Conservation (phyloP, 2,113 vertebrate genomes). For the Corythornis vintsioides region DNA sequence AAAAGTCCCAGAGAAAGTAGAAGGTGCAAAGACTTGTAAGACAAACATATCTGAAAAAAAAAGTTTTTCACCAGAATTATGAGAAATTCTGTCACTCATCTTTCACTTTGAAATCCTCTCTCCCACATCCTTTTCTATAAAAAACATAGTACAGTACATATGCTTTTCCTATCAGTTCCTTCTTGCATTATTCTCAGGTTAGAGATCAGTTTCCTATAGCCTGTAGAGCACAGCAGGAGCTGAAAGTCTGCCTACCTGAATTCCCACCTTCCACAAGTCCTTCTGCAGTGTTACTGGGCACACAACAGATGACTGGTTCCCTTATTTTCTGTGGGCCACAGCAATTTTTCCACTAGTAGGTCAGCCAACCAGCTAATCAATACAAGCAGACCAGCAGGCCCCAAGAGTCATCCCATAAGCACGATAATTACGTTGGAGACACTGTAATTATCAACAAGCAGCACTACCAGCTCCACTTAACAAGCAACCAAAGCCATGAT, state of each 20-base stretch:
- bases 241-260: neutral
- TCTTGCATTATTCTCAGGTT: neutral
- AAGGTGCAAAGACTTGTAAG: neutral
- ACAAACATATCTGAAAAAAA: neutral
- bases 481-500: neutral
- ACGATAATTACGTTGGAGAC: slow-evolving; percentile 18
- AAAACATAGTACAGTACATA: neutral
- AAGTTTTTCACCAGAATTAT: neutral
- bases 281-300: neutral
- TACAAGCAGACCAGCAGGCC: neutral
- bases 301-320: neutral
- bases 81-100: neutral
- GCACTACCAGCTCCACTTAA: neutral
- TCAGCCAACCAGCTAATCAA: neutral
- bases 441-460: neutral
- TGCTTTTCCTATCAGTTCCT: neutral
- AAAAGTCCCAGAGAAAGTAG: neutral
- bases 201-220: neutral
- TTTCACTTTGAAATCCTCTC: slow-evolving; percentile 19
- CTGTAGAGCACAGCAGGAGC: neutral
- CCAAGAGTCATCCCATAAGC: neutral
- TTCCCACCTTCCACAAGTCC: neutral
- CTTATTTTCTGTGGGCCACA: neutral
- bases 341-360: neutral
- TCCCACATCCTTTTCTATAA: neutral